Evolutionary conservation across 2,797 vertebrate species (phyloP), one percentile per base, ranked within the genome.

Genomic region (Melopsittacus undulatus): DNA sequence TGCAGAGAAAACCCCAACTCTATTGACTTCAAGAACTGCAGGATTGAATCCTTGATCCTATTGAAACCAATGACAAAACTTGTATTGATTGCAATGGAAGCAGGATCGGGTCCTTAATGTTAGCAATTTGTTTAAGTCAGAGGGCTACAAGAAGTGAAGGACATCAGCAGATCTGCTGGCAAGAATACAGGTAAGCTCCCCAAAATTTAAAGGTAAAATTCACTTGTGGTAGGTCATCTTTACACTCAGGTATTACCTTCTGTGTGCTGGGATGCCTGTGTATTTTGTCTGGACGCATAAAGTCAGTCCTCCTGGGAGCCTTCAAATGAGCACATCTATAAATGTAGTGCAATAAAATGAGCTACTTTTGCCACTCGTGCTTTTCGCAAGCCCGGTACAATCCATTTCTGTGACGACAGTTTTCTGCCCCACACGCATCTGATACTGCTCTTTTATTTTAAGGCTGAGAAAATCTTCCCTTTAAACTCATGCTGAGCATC

Each of bases 391-490:
- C 87, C 90, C 22, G 13, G 85, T 85, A 70, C 88, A 73, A 96
- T 95, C 91, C 95, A 88, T 92, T 95, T 93, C 90, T 89, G 72
- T 84, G 92, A 88, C 89, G 75, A 91, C 87, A 77, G 90, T 85
- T 96, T 96, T 91, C 89, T 93, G 92, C 92, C 95, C 95, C 79
- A 5, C 90, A 89, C 48, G 13, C 56, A 30, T 94, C 90, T 89
- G 91, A 85, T 89, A 48, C 86, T 96, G 96, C 93, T 97, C 95
- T 94, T 92, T 97, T 96, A 96, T 96, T 96, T 97, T 96, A 96
- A 96, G 92, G 91, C 94, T 96, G 92, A 96, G 90, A 94, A 96
- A 96, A 93, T 96, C 92, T 96, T 96, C 96, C 90, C 94, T 97
- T 97, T 94, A 97, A 95, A 94, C 93, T 91, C 93, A 96, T 0